Evolutionary conservation across 2,113 vertebrate genomes (phyloP).

Genomic region (Heterocephalus glaber): DNA sequence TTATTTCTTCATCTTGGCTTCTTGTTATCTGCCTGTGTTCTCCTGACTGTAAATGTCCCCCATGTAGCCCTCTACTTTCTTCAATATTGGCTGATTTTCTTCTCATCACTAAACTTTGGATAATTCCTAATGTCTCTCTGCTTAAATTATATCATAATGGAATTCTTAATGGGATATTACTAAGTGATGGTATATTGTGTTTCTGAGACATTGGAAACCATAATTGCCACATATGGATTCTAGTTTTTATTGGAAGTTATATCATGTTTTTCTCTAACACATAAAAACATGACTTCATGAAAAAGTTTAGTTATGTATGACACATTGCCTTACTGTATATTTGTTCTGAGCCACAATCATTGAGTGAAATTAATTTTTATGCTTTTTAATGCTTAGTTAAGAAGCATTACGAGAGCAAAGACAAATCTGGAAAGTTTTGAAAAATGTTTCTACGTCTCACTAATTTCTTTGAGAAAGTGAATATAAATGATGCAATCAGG

Average conservation of each 20-base stretch:
- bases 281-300: background rate
- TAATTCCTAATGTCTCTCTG: background rate
- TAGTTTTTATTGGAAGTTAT: background rate
- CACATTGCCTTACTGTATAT: background rate
- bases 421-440: background rate
- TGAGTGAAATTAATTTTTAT: background rate
- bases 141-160: background rate
- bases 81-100: background rate
- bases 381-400: background rate
- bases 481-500: slow-evolving; percentile 55
- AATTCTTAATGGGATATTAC: background rate
- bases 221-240: background rate
- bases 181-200: background rate
- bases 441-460: background rate
- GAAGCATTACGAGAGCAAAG: background rate
- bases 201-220: background rate
- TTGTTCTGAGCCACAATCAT: background rate
- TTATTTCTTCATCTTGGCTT: background rate
- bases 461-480: slow-evolving; percentile 4
- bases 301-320: background rate
- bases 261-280: background rate
- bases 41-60: background rate
- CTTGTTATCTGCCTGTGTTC: background rate
- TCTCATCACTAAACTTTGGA: background rate
- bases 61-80: background rate